phyloP scores from a whole-genome alignment of 1,140 invertebrate genomes.

The Bactericera cockerelli region DNA sequence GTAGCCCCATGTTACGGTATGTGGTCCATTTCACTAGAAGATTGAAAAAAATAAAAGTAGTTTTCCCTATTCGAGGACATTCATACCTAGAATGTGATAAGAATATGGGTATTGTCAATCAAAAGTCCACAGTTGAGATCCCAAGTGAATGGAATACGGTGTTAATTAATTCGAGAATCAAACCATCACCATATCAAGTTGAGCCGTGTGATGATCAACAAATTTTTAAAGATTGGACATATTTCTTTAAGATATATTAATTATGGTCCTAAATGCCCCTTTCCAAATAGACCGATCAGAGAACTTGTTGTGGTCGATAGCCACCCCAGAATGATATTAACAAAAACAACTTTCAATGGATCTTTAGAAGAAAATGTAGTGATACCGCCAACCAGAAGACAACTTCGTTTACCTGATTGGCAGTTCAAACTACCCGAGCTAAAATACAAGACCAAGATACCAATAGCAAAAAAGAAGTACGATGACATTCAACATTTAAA shows the following conservation, averaged over 20 bases:
- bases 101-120: conserved; percentile 17
- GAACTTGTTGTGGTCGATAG: neutral
- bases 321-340: neutral
- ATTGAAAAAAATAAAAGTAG: conserved; percentile 16
- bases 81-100: conserved; percentile 20
- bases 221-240: conserved; percentile 13
- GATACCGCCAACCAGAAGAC: neutral
- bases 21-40: no score
- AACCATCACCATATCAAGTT: conserved; percentile 19
- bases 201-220: conserved; percentile 11
- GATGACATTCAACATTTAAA: no score
- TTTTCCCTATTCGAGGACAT: conserved; percentile 20
- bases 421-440: no score
- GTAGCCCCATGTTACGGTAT: no score
- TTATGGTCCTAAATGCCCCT: neutral
- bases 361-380: neutral
- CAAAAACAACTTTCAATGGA: neutral
- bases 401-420: neutral
- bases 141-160: conserved; percentile 16
- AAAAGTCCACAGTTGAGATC: conserved; percentile 14
- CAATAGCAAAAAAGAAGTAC: no score
- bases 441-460: no score
- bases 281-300: neutral
- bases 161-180: conserved; percentile 12
- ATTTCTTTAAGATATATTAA: neutral